Base-by-base conservation (phyloP, 2,797 vertebrate species). In the Eurystomus glaucurus region DNA sequence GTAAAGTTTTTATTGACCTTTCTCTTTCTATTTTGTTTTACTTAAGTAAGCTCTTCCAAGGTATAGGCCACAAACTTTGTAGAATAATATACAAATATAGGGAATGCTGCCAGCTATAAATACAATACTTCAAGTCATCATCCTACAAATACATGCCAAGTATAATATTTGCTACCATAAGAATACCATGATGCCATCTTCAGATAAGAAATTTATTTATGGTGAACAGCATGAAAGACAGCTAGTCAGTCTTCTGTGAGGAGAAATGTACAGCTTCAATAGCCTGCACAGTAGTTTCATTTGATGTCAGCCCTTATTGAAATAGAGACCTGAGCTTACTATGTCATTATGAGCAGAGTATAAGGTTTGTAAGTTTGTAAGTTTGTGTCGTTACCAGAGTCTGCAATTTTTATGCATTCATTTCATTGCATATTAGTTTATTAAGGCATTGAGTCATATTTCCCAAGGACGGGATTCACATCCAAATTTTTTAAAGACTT, bases 1-100 rank as follows among this genome's bases (percentile, higher is more conserved):
- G 13, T 72, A 68, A 26, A 93, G 85, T 93, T 74, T 97, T 97
- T 82, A 93, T 81, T 95, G 93, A 83, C 70, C 77, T 95, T 97
- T 81, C 21, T 62, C 45, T 75, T 64, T 80, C 23, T 66, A n/a
- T 74, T 95, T 83, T 46, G 15, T 75, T 96, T 97, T 93, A 92
- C 50, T 51, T 94, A 55, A 43, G 33, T 79, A 77, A 83, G 57
- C 35, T 91, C 45, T 84, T 97, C 72, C 75, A 97, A 96, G 54
- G 71, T 95, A 62, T 85, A 96, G 87, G 57, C 96, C 58, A 71
- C 68, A 85, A 89, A 57, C 11, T 25, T 66, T 60, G 48, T 70
- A 91, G 68, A 93, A 74, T 64, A 95, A 85, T 60, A 77, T 39
- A 28, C 66, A 58, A 45, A 46, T 23, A 1, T 80, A 76, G 76